Evolutionary conservation across 2,113 vertebrate species (phyloP).

Genomic region (Microtus oregoni): DNA sequence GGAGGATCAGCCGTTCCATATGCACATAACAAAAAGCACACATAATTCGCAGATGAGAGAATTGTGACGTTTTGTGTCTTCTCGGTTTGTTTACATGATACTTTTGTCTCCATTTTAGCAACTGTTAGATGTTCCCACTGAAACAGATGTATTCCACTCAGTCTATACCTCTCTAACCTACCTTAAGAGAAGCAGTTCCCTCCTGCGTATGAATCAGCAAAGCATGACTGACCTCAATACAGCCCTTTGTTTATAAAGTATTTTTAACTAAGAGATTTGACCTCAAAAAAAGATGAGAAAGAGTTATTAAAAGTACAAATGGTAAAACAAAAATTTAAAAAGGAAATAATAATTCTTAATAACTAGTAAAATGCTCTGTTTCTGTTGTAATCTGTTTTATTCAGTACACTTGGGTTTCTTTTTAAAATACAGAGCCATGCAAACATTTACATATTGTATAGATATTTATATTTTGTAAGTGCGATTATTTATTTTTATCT

Average conservation of each 20-base stretch:
- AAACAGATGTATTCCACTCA: neutral
- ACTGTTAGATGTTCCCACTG: neutral
- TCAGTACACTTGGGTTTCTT: neutral
- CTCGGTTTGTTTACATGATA: slow-evolving; percentile 4
- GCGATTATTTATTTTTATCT: neutral
- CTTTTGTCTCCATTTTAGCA: slow-evolving; percentile 12
- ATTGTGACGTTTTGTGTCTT: slow-evolving; percentile 30
- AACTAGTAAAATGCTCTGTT: neutral
- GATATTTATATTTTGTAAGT: slow-evolving; percentile 12
- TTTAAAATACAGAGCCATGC: neutral
- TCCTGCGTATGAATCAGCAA: slow-evolving; percentile 29
- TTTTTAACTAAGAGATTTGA: slow-evolving; percentile 32
- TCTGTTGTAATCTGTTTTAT: neutral
- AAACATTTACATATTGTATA: neutral
- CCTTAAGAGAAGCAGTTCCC: neutral
- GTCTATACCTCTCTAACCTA: slow-evolving; percentile 11
- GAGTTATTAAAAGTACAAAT: slow-evolving; percentile 39
- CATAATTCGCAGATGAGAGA: slow-evolving; percentile 40
- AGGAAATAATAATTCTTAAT: slow-evolving; percentile 22
- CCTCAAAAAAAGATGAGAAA: neutral
- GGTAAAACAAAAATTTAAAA: slow-evolving; percentile 1
- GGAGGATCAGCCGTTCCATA: neutral
- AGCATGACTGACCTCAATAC: neutral
- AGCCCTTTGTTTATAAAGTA: slow-evolving; percentile 11
- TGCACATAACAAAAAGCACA: neutral